Conservation (phyloP, 1,140 invertebrate genomes). For the Drosophila melanica region DNA sequence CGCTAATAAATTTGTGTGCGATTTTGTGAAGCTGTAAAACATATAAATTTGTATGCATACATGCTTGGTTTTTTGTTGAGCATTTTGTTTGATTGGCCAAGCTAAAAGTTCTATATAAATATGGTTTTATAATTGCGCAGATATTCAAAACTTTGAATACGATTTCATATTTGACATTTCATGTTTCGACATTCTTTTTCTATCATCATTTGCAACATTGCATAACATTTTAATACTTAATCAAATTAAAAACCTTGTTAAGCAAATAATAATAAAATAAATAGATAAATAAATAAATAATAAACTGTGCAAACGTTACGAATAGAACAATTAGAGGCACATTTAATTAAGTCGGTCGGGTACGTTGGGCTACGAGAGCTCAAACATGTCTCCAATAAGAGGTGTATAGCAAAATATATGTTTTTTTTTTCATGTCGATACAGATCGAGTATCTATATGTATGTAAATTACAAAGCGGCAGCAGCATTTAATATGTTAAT, state of each 20-base stretch:
- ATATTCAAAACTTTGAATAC: conserved; percentile 82
- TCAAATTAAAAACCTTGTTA: conserved; percentile 42
- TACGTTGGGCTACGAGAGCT: conserved; percentile 33
- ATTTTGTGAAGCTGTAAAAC: conserved; percentile 7
- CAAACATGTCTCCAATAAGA: conserved; percentile 23
- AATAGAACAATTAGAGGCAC: conserved; percentile 43
- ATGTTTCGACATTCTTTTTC: conserved; percentile 55
- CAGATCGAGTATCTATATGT: conserved; percentile 5
- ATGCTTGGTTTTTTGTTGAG: conserved; percentile 22
- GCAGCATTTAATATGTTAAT: conserved; percentile 62
- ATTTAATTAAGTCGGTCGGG: conserved; percentile 36
- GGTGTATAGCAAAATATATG: conserved; percentile 22
- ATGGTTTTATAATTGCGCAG: conserved; percentile 33
- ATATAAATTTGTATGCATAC: conserved; percentile 5
- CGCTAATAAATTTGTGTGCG: not conserved
- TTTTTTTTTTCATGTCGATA: conserved; percentile 4
- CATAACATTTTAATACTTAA: conserved; percentile 56
- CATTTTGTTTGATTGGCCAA: conserved; percentile 33
- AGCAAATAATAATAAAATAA: conserved; percentile 29
- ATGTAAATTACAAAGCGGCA: conserved; percentile 44
- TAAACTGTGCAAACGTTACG: conserved; percentile 39
- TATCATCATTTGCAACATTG: conserved; percentile 61
- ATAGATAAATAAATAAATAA: conserved; percentile 25
- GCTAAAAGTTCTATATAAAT: conserved; percentile 24
- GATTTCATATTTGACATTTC: conserved; percentile 54